Base-by-base conservation (phyloP, 1,140 invertebrate genomes). In the Notospermus geniculatus region DNA sequence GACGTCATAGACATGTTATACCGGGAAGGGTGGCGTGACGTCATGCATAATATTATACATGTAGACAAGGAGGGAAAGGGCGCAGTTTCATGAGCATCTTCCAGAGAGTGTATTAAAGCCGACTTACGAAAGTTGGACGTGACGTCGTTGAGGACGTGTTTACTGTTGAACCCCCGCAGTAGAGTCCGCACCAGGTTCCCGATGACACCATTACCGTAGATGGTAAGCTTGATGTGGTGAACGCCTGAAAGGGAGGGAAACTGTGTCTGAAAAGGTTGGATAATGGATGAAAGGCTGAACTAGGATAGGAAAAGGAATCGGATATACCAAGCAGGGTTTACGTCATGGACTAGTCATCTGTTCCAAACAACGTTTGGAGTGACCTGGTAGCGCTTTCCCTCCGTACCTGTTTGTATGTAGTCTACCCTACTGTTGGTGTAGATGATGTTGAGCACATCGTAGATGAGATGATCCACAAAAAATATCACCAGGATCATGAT, bases 201-300 rank as follows among this genome's bases (percentile, higher is more conserved):
- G 63, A 77, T 71, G 54, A 77, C 68, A 2, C 75, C 75, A 0
- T n/a, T 65, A 1, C 75, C 75, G n/a, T 28, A 52, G 2, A 74
- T 64, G 9, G 46, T 62, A 13, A 75, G 30, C 4, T 62, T 46
- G 2, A 75, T 64, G 7, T 71, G 59, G 36, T 72, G 67, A 19
- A 63, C 43, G 1, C 73, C 72, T 72, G 50, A 22, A 59, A 36
- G 25, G 9, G 4, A 50, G 25, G 19, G 19, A 43, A 43, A 43
- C 39, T 13, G 15, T 50, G 1, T 55, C 19, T 43, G 11, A 66
- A 19, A 57, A 9, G 19, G 25, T 27, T 22, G 9, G 15, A 17
- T 15, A 19, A 17, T 23, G 15, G 7, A 17, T 57, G 17, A 50
- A 57, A n/a, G 7, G 50, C 13, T 13, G 23, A 17, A 17, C 13